These are phyloP conservation scores for Axis porcinus DNA, from an alignment of 2,113 vertebrate species.

Conservation along the genomic window DNA sequence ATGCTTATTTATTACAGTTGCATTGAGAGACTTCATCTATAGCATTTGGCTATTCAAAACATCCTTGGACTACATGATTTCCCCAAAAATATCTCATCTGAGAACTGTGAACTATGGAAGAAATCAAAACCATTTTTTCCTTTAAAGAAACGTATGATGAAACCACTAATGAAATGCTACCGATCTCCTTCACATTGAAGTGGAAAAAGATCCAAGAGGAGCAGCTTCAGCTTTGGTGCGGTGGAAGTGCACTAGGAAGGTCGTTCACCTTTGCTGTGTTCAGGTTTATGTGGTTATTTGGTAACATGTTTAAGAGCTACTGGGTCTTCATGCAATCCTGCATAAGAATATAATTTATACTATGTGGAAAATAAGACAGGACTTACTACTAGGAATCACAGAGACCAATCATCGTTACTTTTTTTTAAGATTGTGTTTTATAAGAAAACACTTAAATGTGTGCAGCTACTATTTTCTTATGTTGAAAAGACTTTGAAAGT, in stretches of 20 bases:
- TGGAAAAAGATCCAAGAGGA: conserved; percentile 80
- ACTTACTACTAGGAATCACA: conserved; percentile 72
- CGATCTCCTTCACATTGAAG: conserved; percentile 88
- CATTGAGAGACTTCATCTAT: conserved; percentile 78
- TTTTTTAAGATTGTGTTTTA: conserved; percentile 76
- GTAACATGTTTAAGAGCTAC: conserved; percentile 74
- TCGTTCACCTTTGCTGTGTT: conserved; percentile 77
- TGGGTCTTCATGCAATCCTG: conserved; percentile 74
- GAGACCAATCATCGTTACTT: conserved; percentile 72
- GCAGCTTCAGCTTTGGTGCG: conserved; percentile 82
- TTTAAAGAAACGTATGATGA: conserved; percentile 75
- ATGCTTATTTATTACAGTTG: conserved; percentile 91
- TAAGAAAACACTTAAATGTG: conserved; percentile 73
- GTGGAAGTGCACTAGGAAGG: conserved; percentile 82
- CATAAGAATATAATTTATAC: conserved; percentile 69
- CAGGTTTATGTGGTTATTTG: conserved; percentile 69
- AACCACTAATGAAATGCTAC: conserved; percentile 81
- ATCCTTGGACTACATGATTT: conserved; percentile 66
- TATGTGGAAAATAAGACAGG: conserved; percentile 69
- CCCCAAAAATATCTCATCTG: conserved; percentile 66
- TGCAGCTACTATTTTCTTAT: conserved; percentile 78
- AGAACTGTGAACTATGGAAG: conserved; percentile 77
- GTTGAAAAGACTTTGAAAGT: conserved; percentile 65
- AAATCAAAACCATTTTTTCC: conserved; percentile 68
- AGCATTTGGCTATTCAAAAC: conserved; percentile 62